Conservation (phyloP, 2,888 invertebrate genomes). For the Acronicta aceris region DNA sequence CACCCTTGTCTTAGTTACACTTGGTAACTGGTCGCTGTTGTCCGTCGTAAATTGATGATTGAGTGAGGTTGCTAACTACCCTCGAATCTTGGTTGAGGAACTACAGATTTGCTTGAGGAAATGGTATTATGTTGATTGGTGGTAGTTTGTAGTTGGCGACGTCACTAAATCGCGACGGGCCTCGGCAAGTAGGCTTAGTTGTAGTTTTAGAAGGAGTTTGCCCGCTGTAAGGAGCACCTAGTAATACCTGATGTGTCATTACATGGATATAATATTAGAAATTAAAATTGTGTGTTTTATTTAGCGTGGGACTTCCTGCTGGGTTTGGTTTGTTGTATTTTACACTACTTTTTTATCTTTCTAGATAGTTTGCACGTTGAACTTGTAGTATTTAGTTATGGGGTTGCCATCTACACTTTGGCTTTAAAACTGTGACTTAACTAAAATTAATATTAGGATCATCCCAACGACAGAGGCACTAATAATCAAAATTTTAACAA, state of each 20-base stretch:
- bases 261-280: slow-evolving; percentile 86
- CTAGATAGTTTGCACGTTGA: slow-evolving; percentile 71
- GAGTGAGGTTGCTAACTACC: slow-evolving; percentile 31
- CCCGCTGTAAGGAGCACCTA: slow-evolving; percentile 87
- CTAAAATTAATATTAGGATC: slow-evolving; percentile 53
- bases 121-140: slow-evolving; percentile 43
- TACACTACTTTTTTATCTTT: slow-evolving; percentile 60
- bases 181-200: slow-evolving; percentile 71
- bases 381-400: slow-evolving; percentile 56
- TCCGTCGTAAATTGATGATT: slow-evolving; percentile 32
- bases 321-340: slow-evolving; percentile 67
- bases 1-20: slow-evolving; percentile 76
- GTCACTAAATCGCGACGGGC: slow-evolving; percentile 62
- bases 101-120: slow-evolving; percentile 38
- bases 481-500: slow-evolving; percentile 54
- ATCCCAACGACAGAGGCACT: slow-evolving; percentile 51
- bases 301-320: slow-evolving; percentile 81
- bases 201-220: slow-evolving; percentile 81
- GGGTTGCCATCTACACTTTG: slow-evolving; percentile 58
- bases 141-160: slow-evolving; percentile 37
- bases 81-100: slow-evolving; percentile 23
- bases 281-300: slow-evolving; percentile 86
- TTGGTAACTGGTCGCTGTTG: slow-evolving; percentile 73
- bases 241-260: slow-evolving; percentile 85
- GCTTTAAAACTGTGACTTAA: slow-evolving; percentile 61